Base-by-base conservation (phyloP, 2,888 invertebrate genomes). In the Dasypolia templi region DNA sequence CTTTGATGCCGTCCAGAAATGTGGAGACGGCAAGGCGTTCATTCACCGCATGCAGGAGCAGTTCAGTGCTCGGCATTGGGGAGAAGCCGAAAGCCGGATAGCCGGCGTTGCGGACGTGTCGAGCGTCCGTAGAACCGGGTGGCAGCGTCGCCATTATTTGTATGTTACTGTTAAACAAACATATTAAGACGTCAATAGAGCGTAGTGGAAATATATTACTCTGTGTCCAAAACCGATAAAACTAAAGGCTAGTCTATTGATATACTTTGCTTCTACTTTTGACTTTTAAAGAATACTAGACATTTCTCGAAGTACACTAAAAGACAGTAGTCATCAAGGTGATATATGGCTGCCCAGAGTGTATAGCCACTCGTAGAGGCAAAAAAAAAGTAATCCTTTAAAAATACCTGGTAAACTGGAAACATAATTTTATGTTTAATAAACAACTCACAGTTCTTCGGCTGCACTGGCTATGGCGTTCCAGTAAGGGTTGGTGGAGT, bases 51-150 rank as follows among this genome's bases (percentile, higher is more conserved):
- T 99, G 99, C 22, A 98, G 96, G 3, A 98, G 95, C 26, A 98
- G 96, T 0, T 98, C 97, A 0, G 98, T 98, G 89, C 97, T 97
- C 89, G 97, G 98, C 96, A 98, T 98, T 0, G 98, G 98, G 0
- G 98, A 98, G 91, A 98, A 98, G n/a, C 98, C 98, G 85, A 98
- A 95, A 0, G 98, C 98, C n/a, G 98, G 98, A 70, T 97, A 96
- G 22, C 98, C 98, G 59, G 97, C 93, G 96, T 94, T 93, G 87
- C 99, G 97, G 26, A 99, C 93, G 90, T 97, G 98, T 62, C 99
- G 97, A 81, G 98, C 98, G 89, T 99, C 85, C 97, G 91, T 99
- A 63, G 98, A 98, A 7, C 98, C 99, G 0, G 98, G 97, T 82
- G 98, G 98, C 35, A 98, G 97, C 85, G 97, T 96, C 7, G 96